A percentile compares a stretch with the other conserved stretches of the same genome.
phyloP scores from a whole-genome alignment of 92 coral and sea anemone genomes.

The Palythoa grandiflora region DNA sequence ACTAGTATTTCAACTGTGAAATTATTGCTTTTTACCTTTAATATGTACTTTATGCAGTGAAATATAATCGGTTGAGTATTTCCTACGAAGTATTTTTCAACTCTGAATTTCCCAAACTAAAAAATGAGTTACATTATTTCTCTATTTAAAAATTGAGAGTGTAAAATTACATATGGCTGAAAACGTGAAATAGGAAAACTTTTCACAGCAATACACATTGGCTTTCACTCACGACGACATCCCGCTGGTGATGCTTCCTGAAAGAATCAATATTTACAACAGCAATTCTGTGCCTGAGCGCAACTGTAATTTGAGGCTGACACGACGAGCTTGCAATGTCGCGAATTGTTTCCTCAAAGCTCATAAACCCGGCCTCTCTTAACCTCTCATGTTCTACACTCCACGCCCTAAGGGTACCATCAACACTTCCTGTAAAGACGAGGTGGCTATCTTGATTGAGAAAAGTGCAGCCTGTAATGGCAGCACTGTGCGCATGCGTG shows the following conservation, averaged over 20 bases:
- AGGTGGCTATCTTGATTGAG: conserved; percentile 40
- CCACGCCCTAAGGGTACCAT: conserved; percentile 62
- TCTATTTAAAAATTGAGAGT: too few species aligned
- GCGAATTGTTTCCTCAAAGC: conserved; percentile 55
- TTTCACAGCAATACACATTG: conserved; percentile 13
- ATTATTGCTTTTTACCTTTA: too few species aligned
- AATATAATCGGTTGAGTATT: too few species aligned
- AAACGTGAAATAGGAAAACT: too few species aligned
- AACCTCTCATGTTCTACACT: conserved; percentile 4
- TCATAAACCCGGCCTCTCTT: conserved; percentile 42
- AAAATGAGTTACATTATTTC: too few species aligned
- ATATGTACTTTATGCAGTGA: too few species aligned
- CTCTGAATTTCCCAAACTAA: too few species aligned
- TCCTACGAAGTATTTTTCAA: too few species aligned
- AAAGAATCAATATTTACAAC: conserved; percentile 49
- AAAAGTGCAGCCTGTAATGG: conserved; percentile 55
- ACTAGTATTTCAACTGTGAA: too few species aligned
- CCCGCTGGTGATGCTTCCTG: neutral
- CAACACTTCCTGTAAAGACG: conserved; percentile 38
- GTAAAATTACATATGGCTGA: too few species aligned
- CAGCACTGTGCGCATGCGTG: conserved; percentile 31
- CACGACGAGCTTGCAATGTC: conserved; percentile 55
- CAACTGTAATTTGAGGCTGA: conserved; percentile 54
- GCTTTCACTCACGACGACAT: neutral
- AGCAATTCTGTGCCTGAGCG: conserved; percentile 54